A percentile compares a stretch with the other conserved stretches of the same genome.
phyloP scores from a whole-genome alignment of 35 echinoderm and acorn worm genomes.

The Amphiura filiformis region DNA sequence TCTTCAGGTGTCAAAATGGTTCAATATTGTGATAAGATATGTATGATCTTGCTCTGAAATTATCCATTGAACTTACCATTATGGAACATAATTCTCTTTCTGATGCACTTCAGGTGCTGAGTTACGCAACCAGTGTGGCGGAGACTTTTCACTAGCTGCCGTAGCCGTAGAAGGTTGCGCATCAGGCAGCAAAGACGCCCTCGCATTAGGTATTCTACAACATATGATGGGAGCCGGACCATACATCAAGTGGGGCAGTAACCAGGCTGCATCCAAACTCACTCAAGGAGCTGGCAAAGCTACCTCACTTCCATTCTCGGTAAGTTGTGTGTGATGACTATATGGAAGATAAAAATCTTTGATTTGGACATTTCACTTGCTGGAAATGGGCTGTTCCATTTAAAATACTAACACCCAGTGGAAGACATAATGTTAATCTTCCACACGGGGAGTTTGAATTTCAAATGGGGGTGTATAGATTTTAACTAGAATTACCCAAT shows the following conservation, averaged over 20 bases:
- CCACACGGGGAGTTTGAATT: too few relatives aligned
- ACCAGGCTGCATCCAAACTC: conserved; percentile 69
- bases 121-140: conserved; percentile 43
- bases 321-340: conserved; percentile 51
- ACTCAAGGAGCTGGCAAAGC: conserved; percentile 68
- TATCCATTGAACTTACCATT: not conserved
- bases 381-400: too few relatives aligned
- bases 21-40: too few relatives aligned
- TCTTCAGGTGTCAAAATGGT: too few relatives aligned
- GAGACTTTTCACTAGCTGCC: conserved; percentile 51
- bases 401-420: too few relatives aligned
- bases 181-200: conserved; percentile 64
- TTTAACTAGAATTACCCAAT: too few relatives aligned
- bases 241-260: conserved; percentile 85
- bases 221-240: conserved; percentile 71
- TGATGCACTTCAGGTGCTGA: conserved; percentile 45
- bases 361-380: too few relatives aligned
- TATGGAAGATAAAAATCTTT: too few relatives aligned
- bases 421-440: not conserved
- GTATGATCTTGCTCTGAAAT: too few relatives aligned
- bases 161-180: conserved; percentile 68
- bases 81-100: not conserved
- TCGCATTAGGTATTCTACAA: conserved; percentile 65
- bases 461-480: too few relatives aligned
- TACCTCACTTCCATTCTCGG: conserved; percentile 68